These are phyloP conservation scores for Dreissena polymorpha DNA, from an alignment of 1,140 invertebrate genomes.

Conservation along the genomic window DNA sequence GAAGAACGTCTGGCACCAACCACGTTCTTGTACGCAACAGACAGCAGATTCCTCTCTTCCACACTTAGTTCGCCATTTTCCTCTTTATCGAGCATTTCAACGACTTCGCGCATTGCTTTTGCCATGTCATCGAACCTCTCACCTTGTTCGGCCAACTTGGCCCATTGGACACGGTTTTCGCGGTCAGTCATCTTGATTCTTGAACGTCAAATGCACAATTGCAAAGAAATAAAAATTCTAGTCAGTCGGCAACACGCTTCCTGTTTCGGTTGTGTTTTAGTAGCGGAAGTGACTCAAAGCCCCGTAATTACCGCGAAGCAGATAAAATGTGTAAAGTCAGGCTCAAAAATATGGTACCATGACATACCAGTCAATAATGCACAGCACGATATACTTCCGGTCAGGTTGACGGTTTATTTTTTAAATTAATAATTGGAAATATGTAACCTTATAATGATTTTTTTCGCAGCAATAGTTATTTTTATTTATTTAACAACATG, in stretches of 20 bases:
- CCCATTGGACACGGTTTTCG: constrained; percentile 62
- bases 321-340: background rate
- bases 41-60: constrained; percentile 95
- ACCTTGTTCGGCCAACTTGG: constrained; percentile 71
- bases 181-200: constrained; percentile 11
- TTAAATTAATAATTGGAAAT: no score
- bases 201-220: background rate
- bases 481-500: no score
- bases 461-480: no score
- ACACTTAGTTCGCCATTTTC: constrained; percentile 66
- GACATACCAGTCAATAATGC: no score
- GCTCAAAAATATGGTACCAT: background rate
- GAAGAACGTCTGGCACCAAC: constrained; percentile 97
- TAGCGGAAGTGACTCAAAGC: constrained; percentile 34
- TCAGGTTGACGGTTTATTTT: no score
- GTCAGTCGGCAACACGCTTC: constrained; percentile 33
- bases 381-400: no score
- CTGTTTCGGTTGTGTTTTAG: constrained; percentile 34
- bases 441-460: no score
- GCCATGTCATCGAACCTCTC: constrained; percentile 76
- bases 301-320: background rate
- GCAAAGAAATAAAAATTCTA: background rate
- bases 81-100: constrained; percentile 52
- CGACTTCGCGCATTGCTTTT: constrained; percentile 66
- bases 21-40: constrained; percentile 99